Conservation (phyloP, 2,888 invertebrate species). For the Phytoseiulus persimilis region DNA sequence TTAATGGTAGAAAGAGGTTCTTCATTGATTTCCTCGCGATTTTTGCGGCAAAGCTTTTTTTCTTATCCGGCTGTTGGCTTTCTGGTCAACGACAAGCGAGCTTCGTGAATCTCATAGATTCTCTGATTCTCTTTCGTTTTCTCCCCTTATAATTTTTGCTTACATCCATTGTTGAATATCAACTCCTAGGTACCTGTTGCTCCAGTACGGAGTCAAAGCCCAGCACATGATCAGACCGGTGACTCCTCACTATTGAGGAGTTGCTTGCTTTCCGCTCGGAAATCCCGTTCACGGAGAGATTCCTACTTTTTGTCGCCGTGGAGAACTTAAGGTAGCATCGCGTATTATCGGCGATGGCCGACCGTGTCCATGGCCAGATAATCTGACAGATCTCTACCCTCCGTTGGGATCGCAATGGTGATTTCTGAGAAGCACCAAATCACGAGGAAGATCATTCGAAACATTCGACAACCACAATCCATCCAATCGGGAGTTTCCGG, state of each 20-base stretch:
- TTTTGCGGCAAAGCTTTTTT: neutral
- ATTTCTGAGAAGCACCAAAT: neutral
- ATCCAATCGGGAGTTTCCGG: no score
- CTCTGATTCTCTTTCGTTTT: neutral
- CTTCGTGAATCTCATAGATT: neutral
- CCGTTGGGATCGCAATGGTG: neutral
- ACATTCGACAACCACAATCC: no score
- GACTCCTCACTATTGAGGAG: neutral
- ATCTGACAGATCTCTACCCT: neutral
- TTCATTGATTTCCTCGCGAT: neutral
- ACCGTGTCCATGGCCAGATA: neutral
- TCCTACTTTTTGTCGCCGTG: neutral
- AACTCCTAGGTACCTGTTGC: no score
- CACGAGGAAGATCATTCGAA: neutral
- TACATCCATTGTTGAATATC: neutral
- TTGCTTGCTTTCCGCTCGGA: neutral
- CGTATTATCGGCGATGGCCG: no score
- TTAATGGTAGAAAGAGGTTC: neutral
- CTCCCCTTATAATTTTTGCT: neutral
- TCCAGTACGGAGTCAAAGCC: no score
- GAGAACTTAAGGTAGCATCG: neutral
- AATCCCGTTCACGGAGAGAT: neutral
- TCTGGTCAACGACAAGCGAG: neutral
- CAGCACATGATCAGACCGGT: neutral
- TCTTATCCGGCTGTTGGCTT: neutral